Evolutionary conservation across 2,888 invertebrate species (phyloP).

Genomic region (Hetaerina titia): DNA sequence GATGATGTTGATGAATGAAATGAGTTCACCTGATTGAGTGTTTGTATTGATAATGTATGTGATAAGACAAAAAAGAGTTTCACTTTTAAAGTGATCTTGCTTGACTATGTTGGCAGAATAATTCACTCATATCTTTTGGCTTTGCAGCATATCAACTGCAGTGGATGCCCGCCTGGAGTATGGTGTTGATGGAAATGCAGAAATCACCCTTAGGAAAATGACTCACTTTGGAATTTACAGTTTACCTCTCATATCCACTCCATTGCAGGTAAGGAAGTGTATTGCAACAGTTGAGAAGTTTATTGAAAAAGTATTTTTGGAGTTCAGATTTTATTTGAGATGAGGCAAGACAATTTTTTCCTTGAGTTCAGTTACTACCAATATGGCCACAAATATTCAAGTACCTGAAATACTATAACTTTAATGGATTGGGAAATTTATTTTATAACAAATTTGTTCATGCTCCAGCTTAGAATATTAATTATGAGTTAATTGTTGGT

Average conservation of each 20-base stretch:
- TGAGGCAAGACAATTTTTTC: no score
- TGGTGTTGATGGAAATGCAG: constrained; percentile 88
- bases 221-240: constrained; percentile 84
- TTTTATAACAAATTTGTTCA: not conserved
- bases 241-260: constrained; percentile 79
- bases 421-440: no score
- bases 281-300: not conserved
- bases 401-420: no score
- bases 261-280: constrained; percentile 73
- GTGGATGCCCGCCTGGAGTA: constrained; percentile 89
- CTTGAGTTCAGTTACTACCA: not conserved
- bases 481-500: no score
- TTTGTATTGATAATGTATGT: no score
- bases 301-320: no score
- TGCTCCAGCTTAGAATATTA: no score
- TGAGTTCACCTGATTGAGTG: no score
- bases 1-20: no score
- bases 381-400: no score
- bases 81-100: not conserved
- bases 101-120: not conserved
- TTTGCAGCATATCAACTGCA: constrained; percentile 82
- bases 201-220: constrained; percentile 86
- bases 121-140: constrained; percentile 66
- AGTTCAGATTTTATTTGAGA: no score
- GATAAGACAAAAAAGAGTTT: no score